Percentiles rank a stretch among this genome's conserved stretches.
These are phyloP conservation scores for Taphrorychus bicolor DNA, from an alignment of 2,888 invertebrate species.

Conservation along the genomic window DNA sequence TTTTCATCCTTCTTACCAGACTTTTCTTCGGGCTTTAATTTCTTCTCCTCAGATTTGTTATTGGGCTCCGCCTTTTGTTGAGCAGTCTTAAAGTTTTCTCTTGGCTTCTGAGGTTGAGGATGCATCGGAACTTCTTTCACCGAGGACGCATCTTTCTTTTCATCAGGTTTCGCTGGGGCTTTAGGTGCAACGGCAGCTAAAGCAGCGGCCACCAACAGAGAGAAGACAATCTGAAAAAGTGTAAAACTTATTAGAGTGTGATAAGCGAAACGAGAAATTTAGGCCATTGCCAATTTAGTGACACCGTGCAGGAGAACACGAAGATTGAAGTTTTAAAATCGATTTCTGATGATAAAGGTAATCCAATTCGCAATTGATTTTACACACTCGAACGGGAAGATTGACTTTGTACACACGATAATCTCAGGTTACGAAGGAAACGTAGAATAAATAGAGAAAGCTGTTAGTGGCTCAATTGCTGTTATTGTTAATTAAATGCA, in stretches of 20 bases:
- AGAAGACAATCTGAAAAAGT: constrained; percentile 7
- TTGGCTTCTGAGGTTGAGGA: neutral
- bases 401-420: neutral
- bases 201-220: neutral
- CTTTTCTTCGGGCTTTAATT: neutral
- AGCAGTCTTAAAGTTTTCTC: constrained; percentile 43
- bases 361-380: neutral
- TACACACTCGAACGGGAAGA: neutral
- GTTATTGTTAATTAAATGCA: too few relatives aligned
- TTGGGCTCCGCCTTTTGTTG: neutral
- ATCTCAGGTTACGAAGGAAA: neutral
- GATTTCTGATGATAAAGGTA: neutral
- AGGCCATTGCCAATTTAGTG: neutral
- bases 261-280: neutral
- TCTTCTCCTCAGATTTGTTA: neutral
- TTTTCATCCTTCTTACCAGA: neutral
- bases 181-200: constrained; percentile 1
- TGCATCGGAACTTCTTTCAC: constrained; percentile 9
- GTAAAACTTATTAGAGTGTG: neutral
- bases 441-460: neutral
- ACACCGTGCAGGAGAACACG: neutral
- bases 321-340: neutral
- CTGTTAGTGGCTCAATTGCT: too few relatives aligned
- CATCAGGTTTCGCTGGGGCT: neutral
- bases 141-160: neutral